phyloP scores from a whole-genome alignment of 2,113 vertebrate species.

The Scartelaos histophorus region DNA sequence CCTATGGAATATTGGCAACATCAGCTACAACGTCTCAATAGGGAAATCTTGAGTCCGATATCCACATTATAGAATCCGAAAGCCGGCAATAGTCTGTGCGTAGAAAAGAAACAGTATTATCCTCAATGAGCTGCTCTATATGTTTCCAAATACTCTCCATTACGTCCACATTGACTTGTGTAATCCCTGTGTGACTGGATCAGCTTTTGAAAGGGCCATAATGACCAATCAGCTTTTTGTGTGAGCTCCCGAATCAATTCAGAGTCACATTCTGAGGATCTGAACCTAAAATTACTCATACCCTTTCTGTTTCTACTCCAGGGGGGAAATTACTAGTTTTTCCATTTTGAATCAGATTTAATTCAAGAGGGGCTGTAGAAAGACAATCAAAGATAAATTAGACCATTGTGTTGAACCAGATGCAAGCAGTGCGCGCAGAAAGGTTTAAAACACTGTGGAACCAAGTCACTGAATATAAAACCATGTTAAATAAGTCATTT shows the following conservation, averaged over 20 bases:
- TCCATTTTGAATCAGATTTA: conserved; percentile 22
- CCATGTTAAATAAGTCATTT: no score
- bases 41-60: no score
- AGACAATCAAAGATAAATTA: conserved; percentile 13
- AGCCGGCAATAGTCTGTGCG: no score
- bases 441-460: not conserved
- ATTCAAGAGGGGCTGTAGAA: conserved; percentile 6
- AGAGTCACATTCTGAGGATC: conserved; percentile 29
- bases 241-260: conserved; percentile 46
- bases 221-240: conserved; percentile 31
- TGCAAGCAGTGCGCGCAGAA: not conserved
- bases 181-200: conserved; percentile 27
- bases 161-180: conserved; percentile 27
- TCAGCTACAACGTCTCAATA: no score
- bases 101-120: conserved; percentile 5
- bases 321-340: conserved; percentile 12
- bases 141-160: conserved; percentile 19
- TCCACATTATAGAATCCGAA: no score
- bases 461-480: not conserved
- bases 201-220: conserved; percentile 30
- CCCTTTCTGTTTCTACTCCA: conserved; percentile 22
- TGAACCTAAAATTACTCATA: conserved; percentile 22
- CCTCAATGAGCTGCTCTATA: conserved; percentile 4
- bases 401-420: conserved; percentile 4
- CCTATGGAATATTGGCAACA: no score